A percentile compares a stretch with the other conserved stretches of the same genome.
Evolutionary conservation across 2,113 vertebrate genomes (phyloP).

Genomic region (Gadus macrocephalus): DNA sequence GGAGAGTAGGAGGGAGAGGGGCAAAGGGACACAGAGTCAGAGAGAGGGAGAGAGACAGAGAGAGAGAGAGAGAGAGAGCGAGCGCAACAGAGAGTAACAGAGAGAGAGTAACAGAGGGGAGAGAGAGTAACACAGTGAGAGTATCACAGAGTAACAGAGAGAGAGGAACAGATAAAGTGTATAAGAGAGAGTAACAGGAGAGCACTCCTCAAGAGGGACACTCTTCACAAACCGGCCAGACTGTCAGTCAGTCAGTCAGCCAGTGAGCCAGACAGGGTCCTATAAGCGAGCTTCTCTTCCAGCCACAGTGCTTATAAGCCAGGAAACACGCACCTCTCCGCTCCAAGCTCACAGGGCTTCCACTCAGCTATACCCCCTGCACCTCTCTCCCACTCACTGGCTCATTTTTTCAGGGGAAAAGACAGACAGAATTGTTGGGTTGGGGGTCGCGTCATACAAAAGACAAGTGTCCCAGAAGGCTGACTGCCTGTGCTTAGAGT

Average conservation of each 20-base stretch:
- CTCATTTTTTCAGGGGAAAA: constrained; percentile 66
- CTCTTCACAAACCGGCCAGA: constrained; percentile 22
- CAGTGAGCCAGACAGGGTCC: constrained; percentile 29
- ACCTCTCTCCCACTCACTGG: constrained; percentile 36
- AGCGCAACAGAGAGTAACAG: background rate
- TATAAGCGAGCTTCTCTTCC: constrained; percentile 51
- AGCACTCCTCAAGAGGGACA: constrained; percentile 31
- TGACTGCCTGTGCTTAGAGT: too few relatives aligned
- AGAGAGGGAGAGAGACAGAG: constrained; percentile 41
- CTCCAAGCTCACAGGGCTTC: constrained; percentile 61
- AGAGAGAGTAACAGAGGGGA: constrained; percentile 31
- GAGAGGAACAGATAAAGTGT: too few relatives aligned
- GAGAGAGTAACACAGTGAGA: constrained; percentile 1
- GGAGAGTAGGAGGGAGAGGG: constrained; percentile 74
- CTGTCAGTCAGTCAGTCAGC: background rate
- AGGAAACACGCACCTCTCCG: constrained; percentile 66
- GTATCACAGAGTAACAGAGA: too few relatives aligned
- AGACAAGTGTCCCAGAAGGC: constrained; percentile 58
- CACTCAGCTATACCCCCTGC: constrained; percentile 27
- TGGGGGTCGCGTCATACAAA: constrained; percentile 63
- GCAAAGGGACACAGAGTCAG: constrained; percentile 35
- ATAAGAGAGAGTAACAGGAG: constrained; percentile 38
- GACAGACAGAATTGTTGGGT: constrained; percentile 72
- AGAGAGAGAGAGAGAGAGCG: too few relatives aligned
- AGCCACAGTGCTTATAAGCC: constrained; percentile 68